Conservation (phyloP, 2,888 invertebrate species). For the Colostygia pectinataria region DNA sequence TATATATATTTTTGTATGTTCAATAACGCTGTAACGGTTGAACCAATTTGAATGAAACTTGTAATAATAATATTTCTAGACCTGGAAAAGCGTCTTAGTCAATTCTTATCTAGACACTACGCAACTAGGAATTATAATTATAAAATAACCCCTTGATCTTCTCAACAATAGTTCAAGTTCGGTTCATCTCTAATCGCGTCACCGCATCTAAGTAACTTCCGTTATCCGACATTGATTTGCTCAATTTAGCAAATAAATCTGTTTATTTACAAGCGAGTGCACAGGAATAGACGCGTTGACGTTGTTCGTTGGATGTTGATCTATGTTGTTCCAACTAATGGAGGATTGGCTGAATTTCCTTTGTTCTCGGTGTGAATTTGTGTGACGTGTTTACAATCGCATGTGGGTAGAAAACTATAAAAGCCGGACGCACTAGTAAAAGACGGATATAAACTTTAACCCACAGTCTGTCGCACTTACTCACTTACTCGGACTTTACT, state of each 20-base stretch:
- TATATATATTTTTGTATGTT: too few relatives aligned
- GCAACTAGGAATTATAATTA: not conserved
- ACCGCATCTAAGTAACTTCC: conserved; percentile 30
- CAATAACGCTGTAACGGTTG: too few relatives aligned
- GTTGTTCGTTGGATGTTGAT: conserved; percentile 9
- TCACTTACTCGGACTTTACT: too few relatives aligned
- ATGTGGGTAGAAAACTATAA: not conserved
- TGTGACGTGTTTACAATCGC: conserved; percentile 47
- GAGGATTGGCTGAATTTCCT: conserved; percentile 18
- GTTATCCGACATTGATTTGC: conserved; percentile 21
- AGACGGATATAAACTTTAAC: not conserved
- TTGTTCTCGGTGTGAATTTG: conserved; percentile 42
- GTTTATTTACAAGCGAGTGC: conserved; percentile 11
- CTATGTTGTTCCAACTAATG: conserved; percentile 19
- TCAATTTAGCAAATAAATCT: conserved; percentile 22
- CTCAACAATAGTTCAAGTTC: conserved; percentile 15
- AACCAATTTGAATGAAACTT: too few relatives aligned
- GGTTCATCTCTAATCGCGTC: not conserved
- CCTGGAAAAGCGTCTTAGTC: too few relatives aligned
- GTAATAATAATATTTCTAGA: too few relatives aligned
- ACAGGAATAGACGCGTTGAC: conserved; percentile 15
- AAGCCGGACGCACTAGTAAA: not conserved
- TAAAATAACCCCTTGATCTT: conserved; percentile 10
- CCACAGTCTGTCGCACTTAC: too few relatives aligned
- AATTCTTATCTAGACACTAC: too few relatives aligned